Evolutionary conservation across 1,140 invertebrate genomes (phyloP), one percentile per base, ranked within the genome.

Genomic region (Cydia strobilella): DNA sequence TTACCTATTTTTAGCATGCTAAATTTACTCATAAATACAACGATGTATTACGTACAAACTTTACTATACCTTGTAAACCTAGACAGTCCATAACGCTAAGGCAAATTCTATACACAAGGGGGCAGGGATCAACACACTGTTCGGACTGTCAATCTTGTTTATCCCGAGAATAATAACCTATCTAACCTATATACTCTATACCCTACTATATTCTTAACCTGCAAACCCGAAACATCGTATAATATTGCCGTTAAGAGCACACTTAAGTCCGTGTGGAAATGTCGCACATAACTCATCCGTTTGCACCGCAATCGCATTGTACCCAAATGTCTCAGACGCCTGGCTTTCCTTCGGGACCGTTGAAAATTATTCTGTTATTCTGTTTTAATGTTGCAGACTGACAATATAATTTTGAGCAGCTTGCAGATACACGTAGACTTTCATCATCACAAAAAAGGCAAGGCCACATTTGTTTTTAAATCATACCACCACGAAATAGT

Each of bases 241-340:
- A 59, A 59, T 59, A 59, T 59, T 59, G 15, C 54, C 20, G 51
- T 59, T 59, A 59, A 20, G 9, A 20, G 54, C 54, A 59, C 54
- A 59, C 54, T 59, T 59, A 59, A 59, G 54, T 59, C 54, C 54
- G 54, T 59, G 23, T 59, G 20, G 54, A 59, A 9, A 59, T 59
- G 20, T 59, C 18, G 54, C 23, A 0, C n/a, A 18, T 69, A 35
- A 69, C 18, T 69, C 65, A 69, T 69, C 65, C 31, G 27, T 18
- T 23, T 69, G 65, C 27, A 69, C 65, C 65, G 65, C 65, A 69
- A 39, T 69, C 63, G 63, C 63, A 69, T 42, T 69, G 65, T 69
- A 18, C 65, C 65, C 15, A 69, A 69, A 69, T 69, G 65, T 42
- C 65, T 69, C 65, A 35, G 54, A 59, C 54, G 54, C 20, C 20